A percentile compares a stretch with the other conserved stretches of the same genome.
phyloP scores from a whole-genome alignment of 2,113 vertebrate species.

The Mungos mungo region DNA sequence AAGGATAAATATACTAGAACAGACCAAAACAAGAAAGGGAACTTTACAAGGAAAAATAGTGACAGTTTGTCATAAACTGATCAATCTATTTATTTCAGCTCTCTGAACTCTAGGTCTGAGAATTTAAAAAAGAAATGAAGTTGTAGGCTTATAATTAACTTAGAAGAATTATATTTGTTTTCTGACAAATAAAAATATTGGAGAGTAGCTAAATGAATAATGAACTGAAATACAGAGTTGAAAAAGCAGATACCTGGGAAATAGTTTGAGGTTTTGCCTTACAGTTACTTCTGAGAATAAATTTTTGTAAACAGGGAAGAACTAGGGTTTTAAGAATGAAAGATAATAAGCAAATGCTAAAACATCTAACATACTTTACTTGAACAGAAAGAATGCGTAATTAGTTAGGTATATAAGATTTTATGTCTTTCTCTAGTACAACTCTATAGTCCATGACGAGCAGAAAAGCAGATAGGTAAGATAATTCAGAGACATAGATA shows the following conservation, averaged over 20 bases:
- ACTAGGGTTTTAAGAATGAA: not conserved
- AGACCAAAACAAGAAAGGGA: not conserved
- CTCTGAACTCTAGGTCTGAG: not conserved
- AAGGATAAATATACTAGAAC: not conserved
- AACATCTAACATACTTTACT: not conserved
- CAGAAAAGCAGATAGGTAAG: not conserved
- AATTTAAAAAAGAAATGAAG: not conserved
- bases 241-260: not conserved
- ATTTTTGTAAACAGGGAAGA: not conserved
- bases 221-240: not conserved
- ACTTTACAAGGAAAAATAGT: not conserved
- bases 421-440: not conserved
- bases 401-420: not conserved
- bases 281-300: not conserved
- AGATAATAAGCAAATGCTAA: not conserved
- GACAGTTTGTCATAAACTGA: not conserved
- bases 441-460: not conserved
- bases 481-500: not conserved
- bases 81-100: not conserved
- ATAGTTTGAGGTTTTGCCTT: not conserved
- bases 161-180: not conserved
- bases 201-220: not conserved
- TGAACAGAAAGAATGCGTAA: not conserved
- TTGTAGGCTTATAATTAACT: not conserved
- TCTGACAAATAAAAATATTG: not conserved